phyloP scores from a whole-genome alignment of 92 coral and sea anemone genomes.

The Blastomussa wellsi region DNA sequence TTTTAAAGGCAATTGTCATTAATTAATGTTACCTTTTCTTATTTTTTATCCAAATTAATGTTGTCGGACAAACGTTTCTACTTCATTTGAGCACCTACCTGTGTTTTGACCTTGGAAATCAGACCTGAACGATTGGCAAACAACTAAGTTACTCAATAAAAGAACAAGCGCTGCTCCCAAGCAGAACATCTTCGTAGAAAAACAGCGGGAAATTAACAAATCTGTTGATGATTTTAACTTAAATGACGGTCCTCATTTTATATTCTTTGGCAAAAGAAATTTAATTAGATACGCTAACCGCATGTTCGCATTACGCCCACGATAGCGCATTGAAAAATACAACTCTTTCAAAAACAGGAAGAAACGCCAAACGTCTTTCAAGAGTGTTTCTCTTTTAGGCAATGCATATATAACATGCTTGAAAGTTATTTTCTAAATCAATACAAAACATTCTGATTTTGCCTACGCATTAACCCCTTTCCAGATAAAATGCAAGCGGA shows the following conservation, averaged over 20 bases:
- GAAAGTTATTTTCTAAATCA: not conserved
- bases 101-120: not conserved
- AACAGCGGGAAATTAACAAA: not conserved
- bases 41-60: not conserved
- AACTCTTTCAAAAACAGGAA: slow-evolving; percentile 31
- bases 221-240: not conserved
- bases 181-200: slow-evolving; percentile 12
- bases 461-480: not conserved
- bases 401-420: not conserved
- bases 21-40: not conserved
- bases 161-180: not conserved
- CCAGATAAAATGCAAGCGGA: not conserved
- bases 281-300: not conserved
- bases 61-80: not conserved
- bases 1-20: not conserved
- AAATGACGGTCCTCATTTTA: slow-evolving; percentile 9
- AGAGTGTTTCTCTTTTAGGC: not conserved
- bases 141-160: not conserved
- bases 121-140: not conserved
- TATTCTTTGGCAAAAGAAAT: slow-evolving; percentile 17
- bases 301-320: slow-evolving; percentile 35
- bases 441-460: not conserved
- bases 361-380: not conserved
- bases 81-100: not conserved
- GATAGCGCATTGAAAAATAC: not conserved